Evolutionary conservation across 2,113 vertebrate species (phyloP).

Genomic region (Andinoacara biseriatus): DNA sequence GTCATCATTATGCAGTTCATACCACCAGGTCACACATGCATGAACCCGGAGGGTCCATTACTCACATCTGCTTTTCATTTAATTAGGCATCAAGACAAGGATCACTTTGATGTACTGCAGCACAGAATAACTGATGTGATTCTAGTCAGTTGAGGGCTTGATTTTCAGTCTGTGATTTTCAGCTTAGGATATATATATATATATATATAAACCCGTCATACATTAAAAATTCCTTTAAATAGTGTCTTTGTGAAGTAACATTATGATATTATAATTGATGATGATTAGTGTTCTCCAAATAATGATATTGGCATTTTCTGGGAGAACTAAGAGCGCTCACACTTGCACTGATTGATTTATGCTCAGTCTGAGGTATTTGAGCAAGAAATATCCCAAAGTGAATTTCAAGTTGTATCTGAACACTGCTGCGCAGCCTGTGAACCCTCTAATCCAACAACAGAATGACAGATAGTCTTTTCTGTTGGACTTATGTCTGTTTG

Average conservation of each 20-base stretch:
- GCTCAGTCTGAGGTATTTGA: neutral
- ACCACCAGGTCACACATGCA: neutral
- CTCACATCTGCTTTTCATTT: conserved; percentile 16
- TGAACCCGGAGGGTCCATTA: conserved; percentile 1
- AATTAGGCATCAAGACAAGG: conserved; percentile 22
- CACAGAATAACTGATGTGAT: conserved; percentile 4
- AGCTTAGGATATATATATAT: too few species aligned
- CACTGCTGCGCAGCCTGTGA: neutral
- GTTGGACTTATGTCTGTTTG: neutral
- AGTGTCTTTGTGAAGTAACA: neutral
- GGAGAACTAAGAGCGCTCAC: neutral
- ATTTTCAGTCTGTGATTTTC: neutral
- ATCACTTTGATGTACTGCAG: neutral
- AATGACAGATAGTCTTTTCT: conserved; percentile 10
- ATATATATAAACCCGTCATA: neutral
- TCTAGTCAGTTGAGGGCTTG: neutral
- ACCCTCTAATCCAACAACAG: neutral
- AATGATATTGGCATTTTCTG: neutral
- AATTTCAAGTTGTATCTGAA: neutral
- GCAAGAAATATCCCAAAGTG: neutral
- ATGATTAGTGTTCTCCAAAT: neutral
- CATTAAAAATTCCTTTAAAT: neutral
- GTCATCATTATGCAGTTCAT: neutral
- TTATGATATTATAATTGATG: neutral
- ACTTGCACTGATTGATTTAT: conserved; percentile 17